Evolutionary conservation across 1,140 invertebrate species (phyloP).

Genomic region (Sipha flava): DNA sequence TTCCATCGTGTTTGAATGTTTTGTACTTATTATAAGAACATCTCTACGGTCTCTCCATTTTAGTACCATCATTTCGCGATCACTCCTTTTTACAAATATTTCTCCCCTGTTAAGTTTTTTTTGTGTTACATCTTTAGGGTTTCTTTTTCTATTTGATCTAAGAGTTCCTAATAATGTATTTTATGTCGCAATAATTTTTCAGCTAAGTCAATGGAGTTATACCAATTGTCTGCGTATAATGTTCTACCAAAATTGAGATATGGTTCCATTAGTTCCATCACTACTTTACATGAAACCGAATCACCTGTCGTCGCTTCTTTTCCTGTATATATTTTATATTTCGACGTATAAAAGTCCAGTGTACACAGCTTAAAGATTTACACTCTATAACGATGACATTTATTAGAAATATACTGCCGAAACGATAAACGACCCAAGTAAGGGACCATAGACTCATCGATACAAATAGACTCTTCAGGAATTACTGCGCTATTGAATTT

Average conservation of each 20-base stretch:
- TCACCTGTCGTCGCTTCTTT: conserved; percentile 31
- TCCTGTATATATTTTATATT: conserved; percentile 40
- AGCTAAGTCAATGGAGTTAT: conserved; percentile 36
- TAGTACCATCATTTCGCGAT: conserved; percentile 34
- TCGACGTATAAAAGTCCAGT: conserved; percentile 38
- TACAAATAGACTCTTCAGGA: conserved; percentile 37
- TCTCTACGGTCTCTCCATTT: conserved; percentile 39
- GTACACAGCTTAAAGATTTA: conserved; percentile 43
- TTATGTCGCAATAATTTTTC: conserved; percentile 35
- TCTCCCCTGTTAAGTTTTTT: conserved; percentile 37
- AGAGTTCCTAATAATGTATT: conserved; percentile 37
- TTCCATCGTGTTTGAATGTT: conserved; percentile 32
- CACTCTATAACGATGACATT: conserved; percentile 43
- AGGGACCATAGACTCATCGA: conserved; percentile 44
- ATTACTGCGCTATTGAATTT: conserved; percentile 33
- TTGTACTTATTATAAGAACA: conserved; percentile 38
- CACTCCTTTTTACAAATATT: neutral
- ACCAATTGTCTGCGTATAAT: conserved; percentile 33
- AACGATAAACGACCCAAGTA: conserved; percentile 43
- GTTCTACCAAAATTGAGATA: neutral
- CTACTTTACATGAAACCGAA: conserved; percentile 33
- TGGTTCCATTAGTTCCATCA: neutral
- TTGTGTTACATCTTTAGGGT: conserved; percentile 35
- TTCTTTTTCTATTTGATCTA: conserved; percentile 36
- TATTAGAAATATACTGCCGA: conserved; percentile 44